phyloP scores from a whole-genome alignment of 1,140 invertebrate genomes.

The Grapholita molesta region DNA sequence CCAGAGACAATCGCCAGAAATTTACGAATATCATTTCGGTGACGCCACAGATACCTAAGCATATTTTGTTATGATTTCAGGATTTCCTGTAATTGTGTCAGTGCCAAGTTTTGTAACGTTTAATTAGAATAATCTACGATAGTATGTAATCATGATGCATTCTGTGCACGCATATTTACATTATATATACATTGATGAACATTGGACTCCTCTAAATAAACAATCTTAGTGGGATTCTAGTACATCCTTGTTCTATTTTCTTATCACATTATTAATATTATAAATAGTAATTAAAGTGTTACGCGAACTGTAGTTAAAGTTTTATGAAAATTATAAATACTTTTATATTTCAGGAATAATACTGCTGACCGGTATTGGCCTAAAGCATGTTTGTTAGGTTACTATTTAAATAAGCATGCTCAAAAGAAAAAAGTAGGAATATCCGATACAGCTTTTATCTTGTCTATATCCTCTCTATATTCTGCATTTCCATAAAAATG shows the following conservation, averaged over 20 bases:
- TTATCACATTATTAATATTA: neutral
- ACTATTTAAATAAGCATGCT: no score
- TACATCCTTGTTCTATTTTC: constrained; percentile 12
- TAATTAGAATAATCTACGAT: no score
- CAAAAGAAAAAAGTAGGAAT: no score
- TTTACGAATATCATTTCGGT: neutral
- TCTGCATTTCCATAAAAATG: no score
- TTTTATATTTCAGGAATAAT: no score
- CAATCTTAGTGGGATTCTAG: neutral
- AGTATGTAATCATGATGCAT: neutral
- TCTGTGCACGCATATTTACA: neutral
- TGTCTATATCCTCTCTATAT: no score
- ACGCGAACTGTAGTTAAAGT: no score
- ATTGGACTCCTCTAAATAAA: neutral
- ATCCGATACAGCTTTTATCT: no score
- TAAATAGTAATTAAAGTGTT: neutral
- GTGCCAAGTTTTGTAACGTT: neutral
- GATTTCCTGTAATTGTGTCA: neutral
- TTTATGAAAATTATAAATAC: no score
- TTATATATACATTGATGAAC: neutral
- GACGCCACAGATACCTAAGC: neutral
- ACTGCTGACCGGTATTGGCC: no score
- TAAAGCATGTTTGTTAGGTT: no score
- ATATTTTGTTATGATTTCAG: neutral
- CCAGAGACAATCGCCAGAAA: no score